Base-by-base conservation (phyloP, 1,140 invertebrate species). In the Notospermus geniculatus region DNA sequence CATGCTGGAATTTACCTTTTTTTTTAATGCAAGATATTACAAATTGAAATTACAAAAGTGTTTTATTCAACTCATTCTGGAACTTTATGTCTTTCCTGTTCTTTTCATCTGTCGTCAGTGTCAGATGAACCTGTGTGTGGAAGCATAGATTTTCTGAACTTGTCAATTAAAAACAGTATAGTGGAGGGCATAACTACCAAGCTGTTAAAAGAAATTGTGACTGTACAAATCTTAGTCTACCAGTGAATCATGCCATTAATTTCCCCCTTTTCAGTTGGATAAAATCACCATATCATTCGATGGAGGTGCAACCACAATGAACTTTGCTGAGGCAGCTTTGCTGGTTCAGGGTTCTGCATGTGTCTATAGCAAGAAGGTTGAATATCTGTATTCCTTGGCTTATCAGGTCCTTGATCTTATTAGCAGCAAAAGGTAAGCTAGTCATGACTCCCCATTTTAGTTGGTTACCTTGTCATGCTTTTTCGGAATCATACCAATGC, bases 321-420 rank as follows among this genome's bases (percentile, higher is more conserved):
- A 84, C 61, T 84, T 84, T 79, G 82, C 82, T 52, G 78, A 84
- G 65, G 83, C 83, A 54, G 83, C 83, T 19, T 69, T 84, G 62
- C 65, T 84, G n/a, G 79, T 84, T 57, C 83, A 84, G 69, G 81
- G 81, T 39, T 81, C 82, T 56, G 77, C 82, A 13, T 77, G 77
- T 68, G 80, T 84, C n/a, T 84, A 84, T 66, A 82, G 82, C 64
- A 82, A 81, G 69, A 84, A 83, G 76, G 78, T 80, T 30, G 83
- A 83, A 62, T 79, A 82, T 65, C 64, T 83, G 7, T 82, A 81
- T 68, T 67, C 72, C 28, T 67, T 83, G 57, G 77, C 82, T 7
- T 74, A 75, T 61, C 76, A 82, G 73, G 76, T 83, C 36, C 60
- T 83, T 11, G 81, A 82, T 52, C 63, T 82, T 29, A 60, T 80